Percentiles rank a stretch among this genome's conserved stretches.
Conservation (phyloP, 1,140 invertebrate genomes). For the Zaprionus camerounensis region DNA sequence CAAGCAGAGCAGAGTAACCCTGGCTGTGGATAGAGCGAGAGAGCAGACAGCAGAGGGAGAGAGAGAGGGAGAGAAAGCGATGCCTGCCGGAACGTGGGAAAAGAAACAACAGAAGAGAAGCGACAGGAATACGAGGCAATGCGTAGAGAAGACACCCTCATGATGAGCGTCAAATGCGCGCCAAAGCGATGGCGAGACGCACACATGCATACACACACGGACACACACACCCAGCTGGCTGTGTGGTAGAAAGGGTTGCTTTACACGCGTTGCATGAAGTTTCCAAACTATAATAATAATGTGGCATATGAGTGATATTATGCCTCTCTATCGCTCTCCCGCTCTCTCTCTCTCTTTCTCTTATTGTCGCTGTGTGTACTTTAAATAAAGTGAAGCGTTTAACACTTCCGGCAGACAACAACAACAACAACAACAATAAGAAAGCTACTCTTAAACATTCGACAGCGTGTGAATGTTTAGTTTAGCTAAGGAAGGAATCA, state of each 20-base stretch:
- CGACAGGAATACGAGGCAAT: not conserved
- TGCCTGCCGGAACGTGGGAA: conserved; percentile 35
- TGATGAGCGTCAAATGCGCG: conserved; percentile 65
- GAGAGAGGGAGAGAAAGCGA: conserved; percentile 5
- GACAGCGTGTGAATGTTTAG: conserved; percentile 78
- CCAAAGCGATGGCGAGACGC: conserved; percentile 50
- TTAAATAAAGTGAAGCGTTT: conserved; percentile 82
- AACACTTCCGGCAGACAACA: conserved; percentile 78
- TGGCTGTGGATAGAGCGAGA: not conserved
- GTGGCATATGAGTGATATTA: conserved; percentile 77
- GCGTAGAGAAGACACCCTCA: conserved; percentile 60
- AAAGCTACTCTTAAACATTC: conserved; percentile 46
- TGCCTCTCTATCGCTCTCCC: conserved; percentile 26
- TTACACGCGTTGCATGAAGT: conserved; percentile 39
- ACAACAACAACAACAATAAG: conserved; percentile 41
- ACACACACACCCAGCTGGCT: conserved; percentile 1
- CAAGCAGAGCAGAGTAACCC: conserved; percentile 15
- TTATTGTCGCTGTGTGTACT: conserved; percentile 55
- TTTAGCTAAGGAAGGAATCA: conserved; percentile 31
- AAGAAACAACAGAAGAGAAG: not conserved
- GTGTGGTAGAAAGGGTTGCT: conserved; percentile 61
- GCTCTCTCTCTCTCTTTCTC: conserved; percentile 13
- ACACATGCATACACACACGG: conserved; percentile 30
- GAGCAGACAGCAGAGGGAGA: not conserved
- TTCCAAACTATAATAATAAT: conserved; percentile 74